Evolutionary conservation across 1,140 invertebrate genomes (phyloP).

Genomic region (Ostrea edulis): DNA sequence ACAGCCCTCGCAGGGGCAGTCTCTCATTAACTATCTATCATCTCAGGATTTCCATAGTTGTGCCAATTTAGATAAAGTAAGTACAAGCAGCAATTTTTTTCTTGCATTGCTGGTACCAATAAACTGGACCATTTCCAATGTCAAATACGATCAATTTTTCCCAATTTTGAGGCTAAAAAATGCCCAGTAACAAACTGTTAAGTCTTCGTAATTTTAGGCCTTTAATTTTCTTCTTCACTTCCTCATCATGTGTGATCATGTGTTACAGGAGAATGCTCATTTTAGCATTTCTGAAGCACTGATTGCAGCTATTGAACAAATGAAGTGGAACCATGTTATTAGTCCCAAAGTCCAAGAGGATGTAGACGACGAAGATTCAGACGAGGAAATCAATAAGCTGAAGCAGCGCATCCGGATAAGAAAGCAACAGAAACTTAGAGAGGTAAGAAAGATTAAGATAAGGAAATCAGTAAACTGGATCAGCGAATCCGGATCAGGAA

Average conservation of each 20-base stretch:
- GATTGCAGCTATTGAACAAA: conserved; percentile 89
- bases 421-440: conserved; percentile 78
- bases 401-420: conserved; percentile 85
- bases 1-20: conserved; percentile 86
- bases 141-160: too few relatives aligned
- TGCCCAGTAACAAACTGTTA: too few relatives aligned
- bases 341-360: conserved; percentile 52
- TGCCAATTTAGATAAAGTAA: conserved; percentile 87
- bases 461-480: conserved; percentile 85
- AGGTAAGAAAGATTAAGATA: conserved; percentile 82
- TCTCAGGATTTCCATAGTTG: conserved; percentile 87
- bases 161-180: too few relatives aligned
- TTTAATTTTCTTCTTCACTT: too few relatives aligned
- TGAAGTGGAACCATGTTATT: conserved; percentile 77
- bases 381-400: conserved; percentile 85
- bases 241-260: neutral
- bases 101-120: too few relatives aligned
- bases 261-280: conserved; percentile 88
- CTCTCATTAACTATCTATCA: conserved; percentile 86
- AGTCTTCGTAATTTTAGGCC: too few relatives aligned
- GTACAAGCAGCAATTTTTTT: neutral
- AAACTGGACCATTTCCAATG: too few relatives aligned
- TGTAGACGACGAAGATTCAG: conserved; percentile 81
- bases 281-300: conserved; percentile 92
- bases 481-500: conserved; percentile 84